Evolutionary conservation across 2,888 invertebrate species (phyloP).

Genomic region (Galeopsomyia nigrocyanea): DNA sequence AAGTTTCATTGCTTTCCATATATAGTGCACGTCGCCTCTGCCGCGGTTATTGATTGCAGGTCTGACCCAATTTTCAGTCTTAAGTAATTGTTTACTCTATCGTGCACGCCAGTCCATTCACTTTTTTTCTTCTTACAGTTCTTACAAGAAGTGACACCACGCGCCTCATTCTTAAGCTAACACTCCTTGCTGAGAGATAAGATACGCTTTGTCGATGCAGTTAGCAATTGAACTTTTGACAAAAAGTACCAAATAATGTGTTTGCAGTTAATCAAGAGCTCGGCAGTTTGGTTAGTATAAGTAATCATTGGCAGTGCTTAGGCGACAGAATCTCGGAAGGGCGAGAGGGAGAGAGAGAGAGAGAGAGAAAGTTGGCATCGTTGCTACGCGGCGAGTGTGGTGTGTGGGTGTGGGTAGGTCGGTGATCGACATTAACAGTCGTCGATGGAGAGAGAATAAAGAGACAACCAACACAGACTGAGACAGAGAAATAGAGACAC

Average conservation of each 20-base stretch:
- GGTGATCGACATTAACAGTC: not conserved
- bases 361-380: constrained; percentile 37
- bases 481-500: constrained; percentile 30
- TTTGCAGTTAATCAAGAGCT: constrained; percentile 54
- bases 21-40: not conserved
- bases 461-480: constrained; percentile 6
- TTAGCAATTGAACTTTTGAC: too few species aligned
- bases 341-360: too few species aligned
- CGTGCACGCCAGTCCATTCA: constrained; percentile 8
- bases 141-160: too few species aligned
- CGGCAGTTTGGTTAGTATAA: constrained; percentile 59
- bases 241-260: constrained; percentile 35
- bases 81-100: not conserved
- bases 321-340: constrained; percentile 59
- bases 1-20: constrained; percentile 6
- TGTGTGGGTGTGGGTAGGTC: constrained; percentile 10
- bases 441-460: constrained; percentile 29
- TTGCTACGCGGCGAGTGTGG: too few species aligned
- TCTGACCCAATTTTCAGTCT: constrained; percentile 22
- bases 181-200: too few species aligned
- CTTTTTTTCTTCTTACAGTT: not conserved
- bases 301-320: constrained; percentile 65
- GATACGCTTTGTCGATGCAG: too few species aligned
- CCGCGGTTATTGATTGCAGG: constrained; percentile 12
- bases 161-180: too few species aligned